Percentiles rank a stretch among this genome's conserved stretches.
phyloP scores from a whole-genome alignment of 1,140 invertebrate species.

The Plodia interpunctella region DNA sequence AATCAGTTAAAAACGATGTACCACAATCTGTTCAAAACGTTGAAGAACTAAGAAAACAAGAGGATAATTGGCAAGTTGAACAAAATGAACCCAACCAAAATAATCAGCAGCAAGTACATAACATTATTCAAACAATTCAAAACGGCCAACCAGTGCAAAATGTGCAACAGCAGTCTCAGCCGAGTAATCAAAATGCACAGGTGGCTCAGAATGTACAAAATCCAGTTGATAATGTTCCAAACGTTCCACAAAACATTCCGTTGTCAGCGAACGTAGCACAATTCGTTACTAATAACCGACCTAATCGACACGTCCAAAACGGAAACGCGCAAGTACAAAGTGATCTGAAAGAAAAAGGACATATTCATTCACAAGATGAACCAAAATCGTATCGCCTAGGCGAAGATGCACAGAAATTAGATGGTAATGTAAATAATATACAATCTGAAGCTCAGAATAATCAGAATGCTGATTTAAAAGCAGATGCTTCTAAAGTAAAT shows the following conservation, averaged over 20 bases:
- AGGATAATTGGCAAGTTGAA: neutral
- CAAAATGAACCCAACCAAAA: neutral
- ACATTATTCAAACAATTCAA: neutral
- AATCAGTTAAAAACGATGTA: neutral
- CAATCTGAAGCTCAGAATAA: constrained; percentile 1
- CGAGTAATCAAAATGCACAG: neutral
- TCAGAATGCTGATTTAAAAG: neutral
- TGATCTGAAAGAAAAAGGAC: constrained; percentile 26
- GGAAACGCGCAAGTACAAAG: constrained; percentile 15
- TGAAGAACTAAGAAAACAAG: neutral
- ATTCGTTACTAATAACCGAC: neutral
- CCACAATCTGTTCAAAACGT: neutral
- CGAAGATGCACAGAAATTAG: constrained; percentile 37
- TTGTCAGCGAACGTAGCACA: constrained; percentile 7
- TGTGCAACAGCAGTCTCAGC: neutral
- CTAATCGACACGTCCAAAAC: neutral
- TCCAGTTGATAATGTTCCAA: neutral
- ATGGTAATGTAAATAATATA: constrained; percentile 14
- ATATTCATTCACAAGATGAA: constrained; percentile 56
- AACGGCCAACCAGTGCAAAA: neutral
- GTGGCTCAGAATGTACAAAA: neutral
- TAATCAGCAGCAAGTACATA: neutral
- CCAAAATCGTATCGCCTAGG: constrained; percentile 61
- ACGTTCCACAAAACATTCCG: constrained; percentile 5
- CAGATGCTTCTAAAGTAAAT: neutral